Conservation (phyloP, 2,888 invertebrate genomes). For the Hypsopygia costalis region DNA sequence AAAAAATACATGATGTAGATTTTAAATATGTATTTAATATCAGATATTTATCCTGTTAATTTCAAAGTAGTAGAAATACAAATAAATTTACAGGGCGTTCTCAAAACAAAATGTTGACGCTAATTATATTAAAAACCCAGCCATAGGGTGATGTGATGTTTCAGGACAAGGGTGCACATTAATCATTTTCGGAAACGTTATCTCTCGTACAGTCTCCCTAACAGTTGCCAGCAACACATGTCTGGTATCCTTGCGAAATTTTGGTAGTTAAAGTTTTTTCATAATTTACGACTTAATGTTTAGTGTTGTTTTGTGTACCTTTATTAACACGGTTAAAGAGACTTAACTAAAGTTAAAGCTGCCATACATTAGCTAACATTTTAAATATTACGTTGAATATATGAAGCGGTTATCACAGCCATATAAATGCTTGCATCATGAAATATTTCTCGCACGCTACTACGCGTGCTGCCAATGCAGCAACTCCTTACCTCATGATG, state of each 20-base stretch:
- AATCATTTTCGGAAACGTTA: conserved; percentile 61
- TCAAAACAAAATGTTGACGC: conserved; percentile 34
- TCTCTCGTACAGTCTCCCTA: conserved; percentile 48
- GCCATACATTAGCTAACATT: too few relatives aligned
- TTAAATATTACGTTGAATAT: too few relatives aligned
- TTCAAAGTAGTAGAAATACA: neutral
- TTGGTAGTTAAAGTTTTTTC: neutral
- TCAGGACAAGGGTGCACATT: conserved; percentile 58
- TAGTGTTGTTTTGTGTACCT: neutral
- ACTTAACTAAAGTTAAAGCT: too few relatives aligned
- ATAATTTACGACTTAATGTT: conserved; percentile 1
- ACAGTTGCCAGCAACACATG: conserved; percentile 18
- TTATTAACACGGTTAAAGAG: too few relatives aligned
- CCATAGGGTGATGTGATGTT: conserved; percentile 51
- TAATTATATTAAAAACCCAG: conserved; percentile 61
- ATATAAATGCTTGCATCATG: too few relatives aligned
- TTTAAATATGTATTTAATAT: too few relatives aligned
- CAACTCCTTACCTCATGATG: too few relatives aligned
- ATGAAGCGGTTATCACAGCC: too few relatives aligned
- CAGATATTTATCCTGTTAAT: too few relatives aligned
- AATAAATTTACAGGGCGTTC: conserved; percentile 7
- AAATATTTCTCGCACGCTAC: too few relatives aligned
- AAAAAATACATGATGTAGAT: too few relatives aligned
- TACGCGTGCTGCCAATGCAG: too few relatives aligned
- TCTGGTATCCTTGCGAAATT: neutral